A percentile compares a stretch with the other conserved stretches of the same genome.
phyloP scores from a whole-genome alignment of 2,888 invertebrate genomes.

The Drosophila fulvimacula region DNA sequence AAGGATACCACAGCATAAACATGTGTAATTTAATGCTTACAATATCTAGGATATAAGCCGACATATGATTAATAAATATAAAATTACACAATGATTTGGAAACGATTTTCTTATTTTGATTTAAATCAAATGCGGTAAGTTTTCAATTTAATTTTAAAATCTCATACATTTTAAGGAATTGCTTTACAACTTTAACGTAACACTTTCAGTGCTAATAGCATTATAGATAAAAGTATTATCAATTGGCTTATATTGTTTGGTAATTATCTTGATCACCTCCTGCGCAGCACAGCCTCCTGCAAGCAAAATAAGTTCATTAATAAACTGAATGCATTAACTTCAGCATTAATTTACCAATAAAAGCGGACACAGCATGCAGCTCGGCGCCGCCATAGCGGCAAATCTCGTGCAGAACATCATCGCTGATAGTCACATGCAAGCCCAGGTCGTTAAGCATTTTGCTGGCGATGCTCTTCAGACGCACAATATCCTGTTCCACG shows the following conservation, averaged over 20 bases:
- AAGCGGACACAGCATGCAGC: constrained; percentile 96
- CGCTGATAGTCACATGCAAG: constrained; percentile 91
- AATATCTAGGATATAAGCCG: constrained; percentile 52
- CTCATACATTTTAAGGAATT: constrained; percentile 28
- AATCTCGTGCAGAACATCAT: constrained; percentile 97
- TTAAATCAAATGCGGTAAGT: constrained; percentile 3
- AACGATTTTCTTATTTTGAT: neutral
- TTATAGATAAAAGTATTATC: constrained; percentile 98
- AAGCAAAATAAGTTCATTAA: neutral
- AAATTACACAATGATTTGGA: constrained; percentile 43
- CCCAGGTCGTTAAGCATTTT: constrained; percentile 95
- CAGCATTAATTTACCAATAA: constrained; percentile 87
- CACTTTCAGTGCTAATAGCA: constrained; percentile 94
- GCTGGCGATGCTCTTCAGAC: constrained; percentile 90
- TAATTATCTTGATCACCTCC: constrained; percentile 97
- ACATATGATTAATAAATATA: constrained; percentile 57
- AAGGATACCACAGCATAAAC: constrained; percentile 45
- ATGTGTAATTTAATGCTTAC: constrained; percentile 57
- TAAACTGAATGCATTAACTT: neutral
- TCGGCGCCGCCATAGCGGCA: constrained; percentile 98
- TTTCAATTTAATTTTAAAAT: constrained; percentile 2
- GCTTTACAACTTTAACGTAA: constrained; percentile 90
- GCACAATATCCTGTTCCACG: constrained; percentile 95
- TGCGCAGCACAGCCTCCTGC: constrained; percentile 96
- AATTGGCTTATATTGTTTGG: constrained; percentile 97